A percentile compares a stretch with the other conserved stretches of the same genome.
These are phyloP conservation scores for Polyommatus iphigenia DNA, from an alignment of 2,888 invertebrate species.

Conservation along the genomic window DNA sequence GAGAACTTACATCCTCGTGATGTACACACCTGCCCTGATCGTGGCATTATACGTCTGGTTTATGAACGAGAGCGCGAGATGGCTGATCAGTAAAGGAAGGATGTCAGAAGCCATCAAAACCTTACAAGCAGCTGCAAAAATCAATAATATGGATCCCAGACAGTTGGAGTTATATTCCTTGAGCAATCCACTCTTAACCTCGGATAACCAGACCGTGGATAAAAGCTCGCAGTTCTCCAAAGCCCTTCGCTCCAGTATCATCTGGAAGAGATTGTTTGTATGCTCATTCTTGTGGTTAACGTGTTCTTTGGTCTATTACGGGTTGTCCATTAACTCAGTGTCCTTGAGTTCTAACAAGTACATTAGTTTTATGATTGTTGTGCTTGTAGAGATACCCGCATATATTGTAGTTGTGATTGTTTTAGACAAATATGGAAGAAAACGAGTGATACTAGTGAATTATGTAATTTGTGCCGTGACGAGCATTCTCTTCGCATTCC, in stretches of 20 bases:
- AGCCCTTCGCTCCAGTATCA: slow-evolving; percentile 77
- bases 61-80: slow-evolving; percentile 88
- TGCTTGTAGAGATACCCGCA: slow-evolving; percentile 86
- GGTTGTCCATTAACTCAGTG: slow-evolving; percentile 88
- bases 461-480: slow-evolving; percentile 82
- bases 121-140: slow-evolving; percentile 82
- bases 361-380: slow-evolving; percentile 85
- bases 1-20: slow-evolving; percentile 83
- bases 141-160: slow-evolving; percentile 80
- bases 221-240: slow-evolving; percentile 69
- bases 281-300: slow-evolving; percentile 90
- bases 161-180: slow-evolving; percentile 69
- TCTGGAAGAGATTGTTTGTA: slow-evolving; percentile 81
- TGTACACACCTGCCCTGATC: slow-evolving; percentile 85
- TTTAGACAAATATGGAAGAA: slow-evolving; percentile 84
- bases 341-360: slow-evolving; percentile 87
- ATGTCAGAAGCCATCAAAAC: slow-evolving; percentile 83
- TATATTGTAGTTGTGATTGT: slow-evolving; percentile 84
- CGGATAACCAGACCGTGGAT: slow-evolving; percentile 57
- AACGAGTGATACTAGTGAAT: slow-evolving; percentile 81
- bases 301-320: slow-evolving; percentile 89
- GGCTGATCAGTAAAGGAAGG: slow-evolving; percentile 87
- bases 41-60: slow-evolving; percentile 86
- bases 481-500: slow-evolving; percentile 81
- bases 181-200: slow-evolving; percentile 64